Evolutionary conservation across 2,113 vertebrate genomes (phyloP).

Genomic region (Psophia crepitans): DNA sequence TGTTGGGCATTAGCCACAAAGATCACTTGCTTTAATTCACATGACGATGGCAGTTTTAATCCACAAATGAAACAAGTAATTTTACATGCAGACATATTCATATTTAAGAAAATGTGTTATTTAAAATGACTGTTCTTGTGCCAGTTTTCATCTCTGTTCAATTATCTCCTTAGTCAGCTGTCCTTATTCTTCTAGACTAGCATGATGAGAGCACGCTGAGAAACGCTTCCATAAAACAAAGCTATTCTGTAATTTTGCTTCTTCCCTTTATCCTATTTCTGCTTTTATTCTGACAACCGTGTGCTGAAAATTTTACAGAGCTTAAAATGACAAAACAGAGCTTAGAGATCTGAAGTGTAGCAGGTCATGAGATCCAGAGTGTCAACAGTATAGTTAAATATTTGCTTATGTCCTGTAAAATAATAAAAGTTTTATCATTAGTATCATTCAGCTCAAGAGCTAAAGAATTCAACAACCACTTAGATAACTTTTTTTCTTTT

Average conservation of each 20-base stretch:
- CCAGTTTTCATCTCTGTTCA: constrained; percentile 21
- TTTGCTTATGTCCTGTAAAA: background rate
- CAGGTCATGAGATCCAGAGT: background rate
- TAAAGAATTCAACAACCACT: constrained; percentile 27
- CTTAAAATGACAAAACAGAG: background rate
- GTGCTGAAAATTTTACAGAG: background rate
- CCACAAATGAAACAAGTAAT: constrained; percentile 2
- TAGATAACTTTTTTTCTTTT: constrained; percentile 4
- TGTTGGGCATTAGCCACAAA: constrained; percentile 6
- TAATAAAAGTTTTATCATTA: background rate
- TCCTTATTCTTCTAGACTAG: background rate
- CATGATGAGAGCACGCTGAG: background rate
- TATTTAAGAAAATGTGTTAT: constrained; percentile 25
- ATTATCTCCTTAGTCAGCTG: background rate
- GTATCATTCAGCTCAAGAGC: background rate
- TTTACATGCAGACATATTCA: background rate
- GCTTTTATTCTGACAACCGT: background rate
- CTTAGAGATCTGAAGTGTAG: background rate
- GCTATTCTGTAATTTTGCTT: background rate
- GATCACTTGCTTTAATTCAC: constrained; percentile 16
- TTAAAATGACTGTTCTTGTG: background rate
- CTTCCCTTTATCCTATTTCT: background rate
- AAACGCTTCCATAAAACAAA: background rate
- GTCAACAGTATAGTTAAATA: background rate
- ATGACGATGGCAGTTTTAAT: background rate